A percentile compares a stretch with the other conserved stretches of the same genome.
Evolutionary conservation across 2,113 vertebrate species (phyloP).

Genomic region (Vulpes ferrilata): DNA sequence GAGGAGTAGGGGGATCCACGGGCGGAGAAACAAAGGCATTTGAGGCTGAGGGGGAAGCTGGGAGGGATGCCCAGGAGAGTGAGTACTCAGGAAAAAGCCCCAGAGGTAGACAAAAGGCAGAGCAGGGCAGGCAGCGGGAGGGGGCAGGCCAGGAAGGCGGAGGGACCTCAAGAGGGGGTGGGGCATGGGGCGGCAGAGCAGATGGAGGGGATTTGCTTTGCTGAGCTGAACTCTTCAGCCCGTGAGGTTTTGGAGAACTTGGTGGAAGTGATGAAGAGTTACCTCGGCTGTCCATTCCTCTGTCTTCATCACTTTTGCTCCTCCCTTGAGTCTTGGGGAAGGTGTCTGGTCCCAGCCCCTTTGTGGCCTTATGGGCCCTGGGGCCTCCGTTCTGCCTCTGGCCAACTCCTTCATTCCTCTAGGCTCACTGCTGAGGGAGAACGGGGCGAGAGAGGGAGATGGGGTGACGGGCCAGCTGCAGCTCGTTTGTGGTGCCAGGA

Average conservation of each 20-base stretch:
- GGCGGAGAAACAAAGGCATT: conserved; percentile 63
- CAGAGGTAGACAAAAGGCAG: conserved; percentile 79
- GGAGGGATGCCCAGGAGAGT: conserved; percentile 74
- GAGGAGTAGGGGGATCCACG: conserved; percentile 1
- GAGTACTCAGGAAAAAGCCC: conserved; percentile 69
- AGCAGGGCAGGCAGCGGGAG: conserved; percentile 38
- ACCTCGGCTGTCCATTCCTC: neutral
- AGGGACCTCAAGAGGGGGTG: conserved; percentile 37
- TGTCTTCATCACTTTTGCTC: neutral
- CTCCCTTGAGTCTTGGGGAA: neutral
- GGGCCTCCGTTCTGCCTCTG: neutral
- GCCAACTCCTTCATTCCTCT: neutral
- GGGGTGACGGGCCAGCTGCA: neutral
- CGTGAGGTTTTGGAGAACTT: conserved; percentile 43
- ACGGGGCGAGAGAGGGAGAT: neutral
- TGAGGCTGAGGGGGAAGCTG: conserved; percentile 33
- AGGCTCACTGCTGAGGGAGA: neutral
- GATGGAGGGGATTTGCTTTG: conserved; percentile 79
- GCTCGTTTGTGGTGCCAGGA: neutral
- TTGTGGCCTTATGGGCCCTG: neutral
- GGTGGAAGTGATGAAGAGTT: neutral
- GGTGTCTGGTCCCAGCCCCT: neutral
- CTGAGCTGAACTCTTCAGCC: conserved; percentile 72
- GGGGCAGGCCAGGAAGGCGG: conserved; percentile 2
- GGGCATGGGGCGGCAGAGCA: conserved; percentile 48